Evolutionary conservation across 2,797 vertebrate genomes (phyloP), one percentile per base, ranked within the genome.

Genomic region (Loriculus beryllinus): DNA sequence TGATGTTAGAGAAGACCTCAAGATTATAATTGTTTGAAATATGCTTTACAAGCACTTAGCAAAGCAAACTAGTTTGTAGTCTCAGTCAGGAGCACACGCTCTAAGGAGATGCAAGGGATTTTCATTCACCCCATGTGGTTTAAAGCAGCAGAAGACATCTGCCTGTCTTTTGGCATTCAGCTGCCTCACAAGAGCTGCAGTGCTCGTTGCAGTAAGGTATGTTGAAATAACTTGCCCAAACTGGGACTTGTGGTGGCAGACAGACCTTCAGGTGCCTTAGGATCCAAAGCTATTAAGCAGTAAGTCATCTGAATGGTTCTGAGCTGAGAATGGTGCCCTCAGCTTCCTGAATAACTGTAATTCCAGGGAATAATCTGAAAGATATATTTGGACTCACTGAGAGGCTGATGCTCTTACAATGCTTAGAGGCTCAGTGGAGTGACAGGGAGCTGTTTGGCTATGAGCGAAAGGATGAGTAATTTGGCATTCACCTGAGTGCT

Each of bases 21-120:
- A 86, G 88, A 88, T 93, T 92, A 45, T 91, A 96, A 96, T 97
- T 91, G 95, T 92, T 96, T 67, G 82, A 95, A 96, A 85, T 88
- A 47, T 14, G 78, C 91, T 87, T 82, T 85, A 37, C 56, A 65
- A 91, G 78, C 51, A 33, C 89, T 95, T 90, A 93, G 96, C 91
- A 85, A 90, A 92, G 78, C 82, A 64, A 51, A 82, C 11, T 26
- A 26, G 86, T 59, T 39, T 19, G 37, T 63, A 47, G 39, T 29
- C 67, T 54, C 48, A 23, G 91, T 47, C 51, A 81, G 74, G 67
- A 94, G 84, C 67, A 14, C 49, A 16, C 2, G 0, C 64, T 92
- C 43, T 6, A 43, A 86, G 85, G 86, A 82, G 84, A 29, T 47
- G 64, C n/a, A 22, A 22, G 75, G 81, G 74, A 59, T 92, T 90